Evolutionary conservation across 2,888 invertebrate species (phyloP).

Genomic region (Luffia ferchaultella): DNA sequence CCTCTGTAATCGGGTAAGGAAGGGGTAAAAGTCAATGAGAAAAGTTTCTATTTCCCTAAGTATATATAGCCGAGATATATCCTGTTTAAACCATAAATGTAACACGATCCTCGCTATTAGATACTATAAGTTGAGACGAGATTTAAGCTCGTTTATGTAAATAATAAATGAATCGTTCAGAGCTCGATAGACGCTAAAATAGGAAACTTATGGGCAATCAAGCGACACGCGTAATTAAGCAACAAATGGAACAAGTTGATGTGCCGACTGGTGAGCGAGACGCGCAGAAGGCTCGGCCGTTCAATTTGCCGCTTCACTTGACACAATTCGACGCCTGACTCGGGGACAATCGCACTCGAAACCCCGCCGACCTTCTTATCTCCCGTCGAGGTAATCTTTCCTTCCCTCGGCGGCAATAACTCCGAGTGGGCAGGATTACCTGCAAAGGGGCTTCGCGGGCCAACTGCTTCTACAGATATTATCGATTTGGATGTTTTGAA

Average conservation of each 20-base stretch:
- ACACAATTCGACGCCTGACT: constrained; percentile 67
- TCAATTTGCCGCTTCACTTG: constrained; percentile 67
- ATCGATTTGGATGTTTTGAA: constrained; percentile 59
- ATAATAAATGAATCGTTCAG: no score
- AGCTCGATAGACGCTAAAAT: no score
- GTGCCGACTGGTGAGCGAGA: constrained; percentile 60
- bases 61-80: no score
- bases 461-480: constrained; percentile 58
- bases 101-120: no score
- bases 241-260: constrained; percentile 49
- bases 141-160: no score
- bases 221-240: constrained; percentile 43
- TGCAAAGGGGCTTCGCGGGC: constrained; percentile 58
- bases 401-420: constrained; percentile 65
- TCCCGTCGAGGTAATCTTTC: constrained; percentile 66
- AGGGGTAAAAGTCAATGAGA: no score
- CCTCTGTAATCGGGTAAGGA: no score
- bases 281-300: constrained; percentile 62
- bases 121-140: no score
- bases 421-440: constrained; percentile 66
- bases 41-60: no score
- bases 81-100: no score
- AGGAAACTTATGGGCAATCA: not conserved
- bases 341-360: constrained; percentile 66
- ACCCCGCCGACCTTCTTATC: constrained; percentile 66